Base-by-base conservation (phyloP, 2,888 invertebrate genomes). In the Vanessa cardui region DNA sequence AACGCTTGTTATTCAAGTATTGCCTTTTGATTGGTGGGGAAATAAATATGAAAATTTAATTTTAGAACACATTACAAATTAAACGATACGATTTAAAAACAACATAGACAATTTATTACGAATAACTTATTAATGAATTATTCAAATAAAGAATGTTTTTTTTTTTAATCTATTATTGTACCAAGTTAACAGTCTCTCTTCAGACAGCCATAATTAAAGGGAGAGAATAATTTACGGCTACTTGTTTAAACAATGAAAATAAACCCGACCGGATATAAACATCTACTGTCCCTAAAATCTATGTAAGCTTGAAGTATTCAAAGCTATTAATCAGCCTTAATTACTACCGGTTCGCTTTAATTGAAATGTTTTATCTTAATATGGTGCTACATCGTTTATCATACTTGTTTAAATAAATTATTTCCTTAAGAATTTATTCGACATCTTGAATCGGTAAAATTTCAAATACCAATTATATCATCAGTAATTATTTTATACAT, bases 171-270 rank as follows among this genome's bases (percentile, higher is more conserved):
- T 31, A 54, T 50, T 50, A 20, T 50, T 50, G 21, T n/a, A 31
- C n/a, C 16, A 2, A 16, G 33, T n/a, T n/a, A 81, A 81, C 83
- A 84, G 50, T 50, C 85, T 85, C 87, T 80, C 83, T 82, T 79
- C 76, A 76, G 74, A 74, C 77, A 79, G 77, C 83, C 76, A 84
- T 90, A 87, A 89, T 77, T 90, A 85, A 86, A 76, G 75, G 81
- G 84, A 80, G 84, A 85, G 89, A 83, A 89, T 90, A 90, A 90
- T 90, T 90, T 89, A 91, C 80, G 81, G 79, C 81, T 76, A 78
- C 79, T 86, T 85, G 88, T 85, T 83, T 83, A 76, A 79, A 80
- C 83, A 83, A 81, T 83, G 76, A 80, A 84, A 83, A 86, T 86
- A 85, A 81, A 85, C 84, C 76, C 76, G 72, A 73, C 89, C 85